phyloP scores from a whole-genome alignment of 1,140 invertebrate genomes.

The Drosophila repleta region DNA sequence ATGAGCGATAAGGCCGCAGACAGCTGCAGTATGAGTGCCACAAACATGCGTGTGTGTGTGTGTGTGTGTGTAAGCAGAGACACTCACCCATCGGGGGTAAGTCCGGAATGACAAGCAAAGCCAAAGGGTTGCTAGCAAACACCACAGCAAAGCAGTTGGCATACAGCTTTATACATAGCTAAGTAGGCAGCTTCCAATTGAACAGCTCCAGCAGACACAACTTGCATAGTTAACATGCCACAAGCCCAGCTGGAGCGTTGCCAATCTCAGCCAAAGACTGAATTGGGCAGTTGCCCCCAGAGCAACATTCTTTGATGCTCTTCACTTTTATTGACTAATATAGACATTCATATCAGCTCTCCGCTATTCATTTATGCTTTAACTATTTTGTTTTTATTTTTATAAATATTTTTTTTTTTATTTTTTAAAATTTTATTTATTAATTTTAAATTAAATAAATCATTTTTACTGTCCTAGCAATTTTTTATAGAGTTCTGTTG shows the following conservation, averaged over 20 bases:
- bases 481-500: no score
- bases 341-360: no score
- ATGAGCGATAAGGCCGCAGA: slow-evolving; percentile 52
- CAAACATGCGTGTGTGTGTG: slow-evolving; percentile 12
- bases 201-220: slow-evolving; percentile 39
- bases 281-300: neutral
- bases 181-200: slow-evolving; percentile 40
- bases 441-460: no score
- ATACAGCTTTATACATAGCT: neutral
- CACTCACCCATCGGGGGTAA: slow-evolving; percentile 34
- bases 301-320: no score
- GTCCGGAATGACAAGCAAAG: slow-evolving; percentile 41
- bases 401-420: no score
- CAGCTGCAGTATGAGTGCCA: slow-evolving; percentile 38
- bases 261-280: no score
- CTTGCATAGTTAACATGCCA: slow-evolving; percentile 47
- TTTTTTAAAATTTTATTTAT: no score
- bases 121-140: slow-evolving; percentile 29
- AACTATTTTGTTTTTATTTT: no score
- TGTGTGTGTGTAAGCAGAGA: slow-evolving; percentile 11
- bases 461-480: no score
- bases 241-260: slow-evolving; percentile 16
- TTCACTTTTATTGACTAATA: slow-evolving; percentile 1
- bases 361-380: no score
- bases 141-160: neutral